phyloP scores from a whole-genome alignment of 2,113 vertebrate genomes.

The Grammomys dolichurus region DNA sequence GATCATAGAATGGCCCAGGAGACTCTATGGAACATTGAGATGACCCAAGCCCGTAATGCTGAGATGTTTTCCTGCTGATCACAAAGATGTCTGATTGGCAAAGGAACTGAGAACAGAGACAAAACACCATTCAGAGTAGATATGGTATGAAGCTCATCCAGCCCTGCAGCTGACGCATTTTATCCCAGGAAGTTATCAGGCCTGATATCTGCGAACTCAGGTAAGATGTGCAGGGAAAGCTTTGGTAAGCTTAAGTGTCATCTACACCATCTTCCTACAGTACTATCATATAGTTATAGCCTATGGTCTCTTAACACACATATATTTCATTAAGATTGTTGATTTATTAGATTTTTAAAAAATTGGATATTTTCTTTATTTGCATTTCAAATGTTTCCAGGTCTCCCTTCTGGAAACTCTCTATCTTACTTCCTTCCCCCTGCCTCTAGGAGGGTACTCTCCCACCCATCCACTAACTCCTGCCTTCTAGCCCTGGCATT shows the following conservation, averaged over 20 bases:
- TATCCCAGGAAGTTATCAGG: not conserved
- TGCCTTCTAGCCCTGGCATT: too few species aligned
- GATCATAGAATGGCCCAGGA: not conserved
- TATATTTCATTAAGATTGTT: not conserved
- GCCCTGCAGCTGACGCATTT: accelerated
- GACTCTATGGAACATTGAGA: too few species aligned
- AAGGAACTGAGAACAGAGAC: not conserved
- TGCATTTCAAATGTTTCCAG: too few species aligned
- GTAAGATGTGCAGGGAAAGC: accelerated
- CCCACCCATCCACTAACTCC: too few species aligned
- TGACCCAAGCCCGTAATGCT: not conserved
- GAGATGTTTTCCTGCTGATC: not conserved
- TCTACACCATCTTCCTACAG: not conserved
- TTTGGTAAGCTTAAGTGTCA: not conserved
- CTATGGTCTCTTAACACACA: not conserved
- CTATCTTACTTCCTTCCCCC: too few species aligned
- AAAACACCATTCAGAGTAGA: not conserved
- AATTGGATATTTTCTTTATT: too few species aligned
- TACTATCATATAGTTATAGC: accelerated
- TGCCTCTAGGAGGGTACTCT: too few species aligned
- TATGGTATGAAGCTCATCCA: not conserved
- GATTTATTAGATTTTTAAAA: not conserved
- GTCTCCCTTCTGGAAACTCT: too few species aligned
- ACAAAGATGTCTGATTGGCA: not conserved
- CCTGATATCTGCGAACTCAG: not conserved